Percentiles rank a stretch among this genome's conserved stretches.
These are phyloP conservation scores for Macrobrachium rosenbergii DNA, from an alignment of 1,140 invertebrate species.

Conservation along the genomic window DNA sequence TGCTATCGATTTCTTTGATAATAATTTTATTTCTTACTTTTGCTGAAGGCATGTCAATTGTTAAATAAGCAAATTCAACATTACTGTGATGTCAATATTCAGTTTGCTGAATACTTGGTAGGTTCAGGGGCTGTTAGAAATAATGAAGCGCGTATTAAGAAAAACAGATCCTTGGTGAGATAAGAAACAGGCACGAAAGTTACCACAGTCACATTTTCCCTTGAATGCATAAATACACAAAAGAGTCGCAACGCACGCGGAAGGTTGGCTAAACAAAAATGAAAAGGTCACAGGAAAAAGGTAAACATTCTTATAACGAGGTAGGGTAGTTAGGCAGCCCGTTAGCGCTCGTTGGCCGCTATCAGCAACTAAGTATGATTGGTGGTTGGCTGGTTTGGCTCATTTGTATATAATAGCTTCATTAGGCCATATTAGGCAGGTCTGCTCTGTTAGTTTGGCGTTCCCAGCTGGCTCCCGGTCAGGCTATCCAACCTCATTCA, in stretches of 20 bases:
- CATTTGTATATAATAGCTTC: conserved; percentile 62
- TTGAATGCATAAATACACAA: too few species aligned
- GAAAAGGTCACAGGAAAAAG: neutral
- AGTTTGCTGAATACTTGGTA: too few species aligned
- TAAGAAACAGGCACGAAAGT: too few species aligned
- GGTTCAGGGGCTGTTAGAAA: too few species aligned
- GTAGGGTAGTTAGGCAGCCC: conserved; percentile 39
- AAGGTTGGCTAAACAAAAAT: conserved; percentile 18
- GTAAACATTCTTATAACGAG: conserved; percentile 24
- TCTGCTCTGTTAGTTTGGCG: neutral
- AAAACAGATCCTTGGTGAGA: too few species aligned
- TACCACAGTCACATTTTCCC: too few species aligned
- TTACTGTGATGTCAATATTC: too few species aligned
- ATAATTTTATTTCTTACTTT: too few species aligned
- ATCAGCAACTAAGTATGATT: conserved; percentile 58
- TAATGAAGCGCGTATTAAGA: too few species aligned
- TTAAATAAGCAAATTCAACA: too few species aligned
- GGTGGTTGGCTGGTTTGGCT: conserved; percentile 45
- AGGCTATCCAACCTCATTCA: neutral
- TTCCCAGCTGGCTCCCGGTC: neutral
- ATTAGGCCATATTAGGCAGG: conserved; percentile 56
- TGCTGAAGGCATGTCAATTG: too few species aligned
- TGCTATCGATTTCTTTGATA: too few species aligned
- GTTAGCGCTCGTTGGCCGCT: conserved; percentile 37
- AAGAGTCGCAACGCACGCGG: neutral